Evolutionary conservation across 2,797 vertebrate species (phyloP), one percentile per base, ranked within the genome.

Genomic region (Allobates femoralis): DNA sequence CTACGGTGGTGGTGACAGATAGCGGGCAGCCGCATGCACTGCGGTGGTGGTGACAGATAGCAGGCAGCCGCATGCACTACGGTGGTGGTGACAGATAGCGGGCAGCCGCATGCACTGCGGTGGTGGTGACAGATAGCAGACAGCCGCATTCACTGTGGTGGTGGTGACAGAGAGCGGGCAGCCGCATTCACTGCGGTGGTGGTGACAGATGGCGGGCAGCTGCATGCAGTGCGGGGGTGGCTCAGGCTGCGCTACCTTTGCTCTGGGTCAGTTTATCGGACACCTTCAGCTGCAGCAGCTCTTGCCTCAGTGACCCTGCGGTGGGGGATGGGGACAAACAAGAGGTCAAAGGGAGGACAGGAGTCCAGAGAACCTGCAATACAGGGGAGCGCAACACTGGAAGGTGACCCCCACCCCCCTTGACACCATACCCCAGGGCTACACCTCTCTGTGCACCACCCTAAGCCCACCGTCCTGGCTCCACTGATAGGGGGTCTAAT

Each of bases 241-340:
- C 26, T 37, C 86, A 81, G 1, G 23, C 10, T 32, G 60, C 41
- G 6, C 7, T 96, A 96, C 96, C 95, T 96, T 95, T 94, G 90
- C 88, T 69, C 81, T 87, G 79, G 0, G 92, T 88, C n/a, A 90
- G 90, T 92, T 95, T 96, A 88, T 93, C 89, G 21, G 94, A 94
- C 90, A 96, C 91, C 90, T 96, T 95, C 88, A 96, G 93, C 89
- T 96, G 95, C 85, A 96, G 95, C 84, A 96, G 93, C 80, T 96
- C 95, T 87, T 95, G 95, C 87, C 95, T 94, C 67, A 96, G 94
- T 83, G 94, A 96, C 66, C 95, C 96, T 96, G 90, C 62, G 53
- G 75, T 64, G 3, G 82, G 64, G 50, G 37, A 46, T 5, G 19
- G 46, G 71, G 51, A 19, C 14, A 51, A 69, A 69, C 56, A 85